Conservation (phyloP, 2,888 invertebrate species). For the Baccha elongata region DNA sequence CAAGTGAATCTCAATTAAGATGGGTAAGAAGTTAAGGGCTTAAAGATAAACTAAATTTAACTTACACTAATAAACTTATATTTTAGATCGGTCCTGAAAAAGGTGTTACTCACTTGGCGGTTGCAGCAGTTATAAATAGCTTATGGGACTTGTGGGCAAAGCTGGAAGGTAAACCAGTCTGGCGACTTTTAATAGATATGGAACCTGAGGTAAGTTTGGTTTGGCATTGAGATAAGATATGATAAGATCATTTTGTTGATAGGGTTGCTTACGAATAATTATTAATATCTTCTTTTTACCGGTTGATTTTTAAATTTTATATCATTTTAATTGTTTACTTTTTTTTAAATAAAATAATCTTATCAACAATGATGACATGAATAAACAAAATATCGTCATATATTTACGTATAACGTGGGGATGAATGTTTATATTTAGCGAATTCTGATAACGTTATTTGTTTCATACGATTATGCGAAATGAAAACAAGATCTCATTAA, state of each 20-base stretch:
- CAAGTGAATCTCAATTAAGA: conserved; percentile 94
- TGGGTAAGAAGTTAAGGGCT: conserved; percentile 87
- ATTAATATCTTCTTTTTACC: too few relatives aligned
- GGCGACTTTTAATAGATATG: conserved; percentile 92
- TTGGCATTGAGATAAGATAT: background rate
- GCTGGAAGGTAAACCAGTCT: conserved; percentile 91
- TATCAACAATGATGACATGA: background rate
- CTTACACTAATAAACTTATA: too few relatives aligned
- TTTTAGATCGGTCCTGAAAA: conserved; percentile 93
- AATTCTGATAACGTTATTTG: conserved; percentile 11
- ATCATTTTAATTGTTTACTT: too few relatives aligned
- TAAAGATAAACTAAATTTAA: too few relatives aligned
- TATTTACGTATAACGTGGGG: background rate
- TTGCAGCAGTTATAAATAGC: conserved; percentile 94
- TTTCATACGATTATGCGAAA: background rate
- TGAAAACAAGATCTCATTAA: background rate
- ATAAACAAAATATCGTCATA: background rate
- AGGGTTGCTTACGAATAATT: too few relatives aligned
- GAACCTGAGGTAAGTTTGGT: conserved; percentile 86
- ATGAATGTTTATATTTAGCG: too few relatives aligned
- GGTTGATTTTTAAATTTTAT: too few relatives aligned
- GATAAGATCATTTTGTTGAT: too few relatives aligned
- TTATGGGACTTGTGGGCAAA: conserved; percentile 96
- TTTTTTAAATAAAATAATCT: conserved; percentile 6
- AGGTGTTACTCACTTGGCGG: conserved; percentile 93